These are phyloP conservation scores for Subanguina moxae DNA, from an alignment of 1,140 invertebrate genomes.

Conservation along the genomic window DNA sequence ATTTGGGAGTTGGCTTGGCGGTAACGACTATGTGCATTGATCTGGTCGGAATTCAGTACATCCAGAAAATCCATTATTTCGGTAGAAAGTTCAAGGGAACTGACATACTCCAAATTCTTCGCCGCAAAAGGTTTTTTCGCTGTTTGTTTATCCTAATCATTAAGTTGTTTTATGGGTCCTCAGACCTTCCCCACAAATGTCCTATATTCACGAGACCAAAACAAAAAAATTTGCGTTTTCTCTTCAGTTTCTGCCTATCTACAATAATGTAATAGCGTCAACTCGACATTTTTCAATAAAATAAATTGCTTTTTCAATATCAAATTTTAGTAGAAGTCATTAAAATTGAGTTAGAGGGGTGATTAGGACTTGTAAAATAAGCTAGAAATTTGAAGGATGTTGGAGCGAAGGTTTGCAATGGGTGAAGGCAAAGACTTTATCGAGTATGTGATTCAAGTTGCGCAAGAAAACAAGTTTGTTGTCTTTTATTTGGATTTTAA, in stretches of 20 bases:
- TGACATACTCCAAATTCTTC: constrained; percentile 56
- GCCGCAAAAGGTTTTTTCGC: constrained; percentile 52
- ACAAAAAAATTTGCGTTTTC: no score
- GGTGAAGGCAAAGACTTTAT: constrained; percentile 57
- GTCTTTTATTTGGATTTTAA: not conserved
- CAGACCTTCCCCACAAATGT: no score
- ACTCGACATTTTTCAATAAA: no score
- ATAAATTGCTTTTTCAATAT: no score
- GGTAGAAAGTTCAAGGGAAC: constrained; percentile 59
- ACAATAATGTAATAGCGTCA: no score
- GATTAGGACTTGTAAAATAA: no score
- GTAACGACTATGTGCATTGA: constrained; percentile 60
- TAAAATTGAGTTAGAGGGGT: no score
- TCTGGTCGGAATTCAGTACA: constrained; percentile 52
- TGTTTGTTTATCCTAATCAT: no score
- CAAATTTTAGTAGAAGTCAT: no score
- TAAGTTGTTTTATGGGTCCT: no score
- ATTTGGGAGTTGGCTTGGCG: constrained; percentile 56
- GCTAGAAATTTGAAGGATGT: constrained; percentile 35
- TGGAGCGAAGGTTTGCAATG: constrained; percentile 55
- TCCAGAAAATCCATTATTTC: constrained; percentile 56
- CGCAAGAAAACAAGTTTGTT: constrained; percentile 25
- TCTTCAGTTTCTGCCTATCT: no score
- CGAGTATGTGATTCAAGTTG: constrained; percentile 37
- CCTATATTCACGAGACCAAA: no score